Evolutionary conservation across 2,797 vertebrate genomes (phyloP).

Genomic region (Arvicola amphibius): DNA sequence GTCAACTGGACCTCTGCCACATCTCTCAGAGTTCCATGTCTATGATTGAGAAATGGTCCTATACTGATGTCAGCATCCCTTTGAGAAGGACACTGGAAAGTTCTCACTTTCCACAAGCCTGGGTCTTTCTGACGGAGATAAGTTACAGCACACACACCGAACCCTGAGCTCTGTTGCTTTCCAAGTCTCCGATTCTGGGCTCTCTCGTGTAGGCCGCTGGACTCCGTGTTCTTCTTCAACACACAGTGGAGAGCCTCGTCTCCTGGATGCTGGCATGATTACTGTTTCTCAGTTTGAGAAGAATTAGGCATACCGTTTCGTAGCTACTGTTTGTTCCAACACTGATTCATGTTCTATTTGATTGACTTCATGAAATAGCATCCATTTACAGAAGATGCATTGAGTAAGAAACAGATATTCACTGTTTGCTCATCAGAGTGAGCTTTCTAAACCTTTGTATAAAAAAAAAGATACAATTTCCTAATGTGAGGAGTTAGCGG

Average conservation of each 20-base stretch:
- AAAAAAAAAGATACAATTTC: neutral
- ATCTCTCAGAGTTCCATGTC: neutral
- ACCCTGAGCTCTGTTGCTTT: neutral
- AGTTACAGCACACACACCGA: neutral
- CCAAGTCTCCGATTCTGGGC: neutral
- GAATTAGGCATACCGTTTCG: constrained; percentile 17
- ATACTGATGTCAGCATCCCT: neutral
- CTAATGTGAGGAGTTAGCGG: neutral
- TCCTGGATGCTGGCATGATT: neutral
- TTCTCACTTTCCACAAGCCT: neutral
- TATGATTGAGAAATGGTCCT: neutral
- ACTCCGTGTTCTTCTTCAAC: neutral
- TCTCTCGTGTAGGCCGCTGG: neutral
- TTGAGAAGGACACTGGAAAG: neutral
- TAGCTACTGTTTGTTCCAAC: neutral
- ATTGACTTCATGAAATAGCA: neutral
- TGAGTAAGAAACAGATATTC: neutral
- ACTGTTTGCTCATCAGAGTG: neutral
- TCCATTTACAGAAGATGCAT: constrained; percentile 5
- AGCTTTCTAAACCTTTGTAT: neutral
- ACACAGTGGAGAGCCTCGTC: neutral
- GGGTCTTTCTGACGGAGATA: neutral
- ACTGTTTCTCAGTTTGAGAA: constrained; percentile 10
- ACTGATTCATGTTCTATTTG: constrained; percentile 38
- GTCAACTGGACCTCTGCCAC: neutral